Conservation (phyloP, 2,113 vertebrate species). For the Pitta sordida region DNA sequence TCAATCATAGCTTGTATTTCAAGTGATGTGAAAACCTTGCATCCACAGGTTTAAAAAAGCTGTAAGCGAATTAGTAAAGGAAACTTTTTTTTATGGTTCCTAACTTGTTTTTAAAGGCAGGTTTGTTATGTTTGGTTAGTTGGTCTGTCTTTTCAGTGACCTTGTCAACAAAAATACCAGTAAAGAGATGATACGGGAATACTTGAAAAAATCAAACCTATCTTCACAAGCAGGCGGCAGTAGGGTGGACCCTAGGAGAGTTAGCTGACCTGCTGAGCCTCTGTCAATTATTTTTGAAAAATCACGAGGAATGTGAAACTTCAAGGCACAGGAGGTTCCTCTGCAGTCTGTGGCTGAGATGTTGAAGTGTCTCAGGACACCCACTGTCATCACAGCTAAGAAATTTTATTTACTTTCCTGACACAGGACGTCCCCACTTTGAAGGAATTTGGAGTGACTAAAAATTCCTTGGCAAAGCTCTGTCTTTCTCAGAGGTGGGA, state of each 20-base stretch:
- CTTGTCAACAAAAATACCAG: constrained; percentile 30
- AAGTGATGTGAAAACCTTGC: neutral
- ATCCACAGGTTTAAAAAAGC: neutral
- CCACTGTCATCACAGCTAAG: neutral
- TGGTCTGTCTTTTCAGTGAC: neutral
- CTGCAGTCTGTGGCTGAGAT: neutral
- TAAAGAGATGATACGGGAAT: constrained; percentile 21
- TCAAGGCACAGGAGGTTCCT: neutral
- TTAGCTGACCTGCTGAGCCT: constrained; percentile 17
- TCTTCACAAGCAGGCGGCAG: neutral
- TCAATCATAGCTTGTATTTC: neutral
- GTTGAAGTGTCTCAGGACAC: neutral
- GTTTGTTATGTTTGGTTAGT: neutral
- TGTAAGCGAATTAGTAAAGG: neutral
- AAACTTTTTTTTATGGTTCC: neutral
- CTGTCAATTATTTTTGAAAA: constrained; percentile 55
- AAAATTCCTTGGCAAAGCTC: constrained; percentile 18
- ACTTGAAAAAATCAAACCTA: constrained; percentile 33
- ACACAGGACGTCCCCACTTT: neutral
- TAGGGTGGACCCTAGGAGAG: neutral
- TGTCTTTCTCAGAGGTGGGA: neutral
- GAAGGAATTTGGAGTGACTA: neutral
- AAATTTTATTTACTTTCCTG: constrained; percentile 16
- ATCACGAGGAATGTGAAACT: neutral
- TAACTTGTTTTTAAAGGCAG: neutral